Conservation (phyloP, 2,797 vertebrate genomes). For the Miichthys miiuy region DNA sequence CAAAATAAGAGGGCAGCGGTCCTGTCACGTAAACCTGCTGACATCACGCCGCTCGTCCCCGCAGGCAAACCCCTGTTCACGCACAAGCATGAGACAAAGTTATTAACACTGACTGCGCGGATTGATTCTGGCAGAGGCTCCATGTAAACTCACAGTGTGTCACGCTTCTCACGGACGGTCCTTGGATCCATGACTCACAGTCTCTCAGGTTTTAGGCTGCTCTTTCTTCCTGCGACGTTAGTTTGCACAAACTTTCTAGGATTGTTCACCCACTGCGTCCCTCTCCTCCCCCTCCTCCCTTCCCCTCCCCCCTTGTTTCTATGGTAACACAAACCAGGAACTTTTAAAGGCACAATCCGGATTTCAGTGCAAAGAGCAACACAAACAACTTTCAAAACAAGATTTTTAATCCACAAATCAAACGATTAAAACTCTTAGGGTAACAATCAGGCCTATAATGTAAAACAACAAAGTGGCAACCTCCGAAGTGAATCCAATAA, state of each 20-base stretch:
- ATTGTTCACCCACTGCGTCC: too few relatives aligned
- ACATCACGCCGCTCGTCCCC: conserved; percentile 6
- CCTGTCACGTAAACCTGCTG: conserved; percentile 6
- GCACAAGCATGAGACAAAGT: conserved; percentile 4
- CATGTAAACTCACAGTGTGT: conserved; percentile 77
- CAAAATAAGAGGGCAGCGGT: neutral
- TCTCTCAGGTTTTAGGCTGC: too few relatives aligned
- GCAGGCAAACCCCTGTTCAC: conserved; percentile 54
- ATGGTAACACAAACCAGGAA: conserved; percentile 32
- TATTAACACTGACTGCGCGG: conserved; percentile 16
- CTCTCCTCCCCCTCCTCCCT: neutral
- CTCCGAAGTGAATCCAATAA: too few relatives aligned
- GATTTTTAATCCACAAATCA: too few relatives aligned
- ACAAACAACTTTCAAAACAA: neutral
- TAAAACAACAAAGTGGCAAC: too few relatives aligned
- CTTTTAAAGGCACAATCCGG: conserved; percentile 18
- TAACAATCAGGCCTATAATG: too few relatives aligned
- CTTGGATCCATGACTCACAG: conserved; percentile 26
- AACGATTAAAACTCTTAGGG: too few relatives aligned
- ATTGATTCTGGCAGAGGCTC: conserved; percentile 10
- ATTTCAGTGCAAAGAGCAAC: neutral
- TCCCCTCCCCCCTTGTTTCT: conserved; percentile 18
- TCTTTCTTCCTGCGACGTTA: neutral
- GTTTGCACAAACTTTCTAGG: neutral
- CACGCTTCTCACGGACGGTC: conserved; percentile 52